Conservation (phyloP, 2,888 invertebrate genomes). For the Lithophane socia region DNA sequence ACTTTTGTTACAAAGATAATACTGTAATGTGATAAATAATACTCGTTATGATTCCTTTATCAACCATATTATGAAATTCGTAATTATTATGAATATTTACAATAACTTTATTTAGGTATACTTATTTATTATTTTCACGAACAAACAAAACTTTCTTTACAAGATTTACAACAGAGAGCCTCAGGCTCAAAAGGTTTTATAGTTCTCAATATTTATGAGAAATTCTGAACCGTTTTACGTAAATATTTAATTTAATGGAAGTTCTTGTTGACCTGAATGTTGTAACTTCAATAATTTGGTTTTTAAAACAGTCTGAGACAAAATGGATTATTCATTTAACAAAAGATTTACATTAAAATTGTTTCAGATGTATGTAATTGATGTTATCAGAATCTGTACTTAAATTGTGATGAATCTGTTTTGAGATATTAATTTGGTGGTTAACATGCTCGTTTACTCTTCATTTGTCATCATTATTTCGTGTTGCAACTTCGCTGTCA, state of each 20-base stretch:
- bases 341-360: slow-evolving; percentile 16
- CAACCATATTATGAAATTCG: neutral
- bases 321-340: slow-evolving; percentile 30
- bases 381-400: slow-evolving; percentile 4
- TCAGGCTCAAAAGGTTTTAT: slow-evolving; percentile 49
- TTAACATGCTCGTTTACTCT: neutral
- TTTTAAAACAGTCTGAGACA: slow-evolving; percentile 56
- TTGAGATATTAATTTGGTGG: neutral
- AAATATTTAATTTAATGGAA: slow-evolving; percentile 74
- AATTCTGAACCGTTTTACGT: slow-evolving; percentile 59
- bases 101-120: slow-evolving; percentile 9
- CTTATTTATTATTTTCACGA: slow-evolving; percentile 1
- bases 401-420: slow-evolving; percentile 30
- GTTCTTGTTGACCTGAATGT: slow-evolving; percentile 60
- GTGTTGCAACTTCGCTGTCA: neutral
- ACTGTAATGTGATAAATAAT: too few relatives aligned
- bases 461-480: slow-evolving; percentile 26
- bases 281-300: slow-evolving; percentile 52
- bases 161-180: slow-evolving; percentile 20
- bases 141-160: slow-evolving; percentile 21
- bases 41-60: neutral
- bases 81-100: neutral
- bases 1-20: neutral
- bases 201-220: slow-evolving; percentile 76
- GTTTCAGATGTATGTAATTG: neutral